These are phyloP conservation scores for Elysia chlorotica DNA, from an alignment of 1,140 invertebrate species.

Conservation along the genomic window DNA sequence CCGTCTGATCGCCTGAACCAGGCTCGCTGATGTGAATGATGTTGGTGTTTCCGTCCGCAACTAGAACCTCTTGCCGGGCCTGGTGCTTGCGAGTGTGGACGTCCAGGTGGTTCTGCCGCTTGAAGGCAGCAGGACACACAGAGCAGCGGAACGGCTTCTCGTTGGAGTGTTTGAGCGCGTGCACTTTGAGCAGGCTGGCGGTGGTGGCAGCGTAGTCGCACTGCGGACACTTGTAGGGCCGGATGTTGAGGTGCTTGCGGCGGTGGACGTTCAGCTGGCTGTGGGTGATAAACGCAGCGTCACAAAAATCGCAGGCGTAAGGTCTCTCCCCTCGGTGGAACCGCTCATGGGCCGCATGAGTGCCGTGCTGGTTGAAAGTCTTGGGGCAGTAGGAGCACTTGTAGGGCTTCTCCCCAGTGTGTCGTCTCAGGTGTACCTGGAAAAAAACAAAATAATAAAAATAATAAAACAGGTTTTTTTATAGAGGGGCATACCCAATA, in stretches of 20 bases:
- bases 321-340: slow-evolving; percentile 65
- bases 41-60: too few relatives aligned
- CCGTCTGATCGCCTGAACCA: too few relatives aligned
- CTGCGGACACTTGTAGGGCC: slow-evolving; percentile 21
- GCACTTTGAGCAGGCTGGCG: slow-evolving; percentile 8
- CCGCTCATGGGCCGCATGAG: slow-evolving; percentile 12
- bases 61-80: too few relatives aligned
- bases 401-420: slow-evolving; percentile 24
- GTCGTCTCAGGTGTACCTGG: slow-evolving; percentile 12
- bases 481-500: too few relatives aligned
- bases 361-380: slow-evolving; percentile 16
- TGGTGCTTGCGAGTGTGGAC: slow-evolving; percentile 11
- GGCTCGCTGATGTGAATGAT: too few relatives aligned
- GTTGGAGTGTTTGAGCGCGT: slow-evolving; percentile 7
- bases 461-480: too few relatives aligned
- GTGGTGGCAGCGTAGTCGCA: slow-evolving; percentile 21
- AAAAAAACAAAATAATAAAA: too few relatives aligned
- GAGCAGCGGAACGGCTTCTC: slow-evolving; percentile 15
- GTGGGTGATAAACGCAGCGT: slow-evolving; percentile 19
- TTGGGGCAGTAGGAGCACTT: slow-evolving; percentile 13
- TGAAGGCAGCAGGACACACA: slow-evolving; percentile 14
- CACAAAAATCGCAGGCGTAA: slow-evolving; percentile 66
- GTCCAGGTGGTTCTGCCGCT: slow-evolving; percentile 18
- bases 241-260: slow-evolving; percentile 16
- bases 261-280: slow-evolving; percentile 20